Evolutionary conservation across 2,888 invertebrate genomes (phyloP).

Genomic region (Xestia xanthographa): DNA sequence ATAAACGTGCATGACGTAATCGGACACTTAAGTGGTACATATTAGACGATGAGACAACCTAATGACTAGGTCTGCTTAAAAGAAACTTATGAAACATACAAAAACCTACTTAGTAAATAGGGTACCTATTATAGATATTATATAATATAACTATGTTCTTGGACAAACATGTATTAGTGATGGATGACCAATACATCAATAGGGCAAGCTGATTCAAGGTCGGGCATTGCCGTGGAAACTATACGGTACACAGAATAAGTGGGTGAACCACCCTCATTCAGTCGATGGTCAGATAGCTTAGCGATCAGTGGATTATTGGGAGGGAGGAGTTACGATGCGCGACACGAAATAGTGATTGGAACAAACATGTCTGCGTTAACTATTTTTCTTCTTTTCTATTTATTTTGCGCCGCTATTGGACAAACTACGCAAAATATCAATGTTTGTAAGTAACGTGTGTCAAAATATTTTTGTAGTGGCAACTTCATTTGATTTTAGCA

Average conservation of each 20-base stretch:
- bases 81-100: background rate
- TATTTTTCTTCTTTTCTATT: conserved; percentile 72
- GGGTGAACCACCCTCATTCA: conserved; percentile 65
- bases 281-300: conserved; percentile 58
- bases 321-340: conserved; percentile 44
- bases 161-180: conserved; percentile 69
- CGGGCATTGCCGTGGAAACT: conserved; percentile 85
- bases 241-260: conserved; percentile 75
- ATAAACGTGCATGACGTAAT: conserved; percentile 47
- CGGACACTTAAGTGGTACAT: background rate
- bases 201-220: conserved; percentile 81
- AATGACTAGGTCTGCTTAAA: conserved; percentile 16
- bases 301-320: conserved; percentile 41
- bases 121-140: background rate
- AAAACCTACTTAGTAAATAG: background rate
- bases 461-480: background rate
- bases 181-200: conserved; percentile 79
- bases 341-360: conserved; percentile 26
- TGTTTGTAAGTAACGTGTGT: conserved; percentile 91
- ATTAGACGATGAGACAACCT: conserved; percentile 38
- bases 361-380: conserved; percentile 65
- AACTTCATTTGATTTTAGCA: background rate
- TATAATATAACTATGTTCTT: conserved; percentile 19
- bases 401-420: conserved; percentile 71
- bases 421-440: conserved; percentile 94